A percentile compares a stretch with the other conserved stretches of the same genome.
Conservation (phyloP, 2,888 invertebrate species). For the Scaptomyza cyrtandrae region DNA sequence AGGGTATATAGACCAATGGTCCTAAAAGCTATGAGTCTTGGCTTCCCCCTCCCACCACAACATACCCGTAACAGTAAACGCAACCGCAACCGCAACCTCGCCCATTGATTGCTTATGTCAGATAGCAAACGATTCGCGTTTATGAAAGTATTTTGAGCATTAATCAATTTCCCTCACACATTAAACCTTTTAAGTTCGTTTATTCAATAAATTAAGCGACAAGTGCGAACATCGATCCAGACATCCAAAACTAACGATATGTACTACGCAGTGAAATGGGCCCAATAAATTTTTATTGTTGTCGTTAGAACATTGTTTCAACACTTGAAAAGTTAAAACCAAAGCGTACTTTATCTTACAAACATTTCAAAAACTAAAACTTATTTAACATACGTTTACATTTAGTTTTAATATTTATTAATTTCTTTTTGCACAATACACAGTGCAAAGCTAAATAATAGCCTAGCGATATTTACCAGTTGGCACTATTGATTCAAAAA, state of each 20-base stretch:
- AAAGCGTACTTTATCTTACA: too few relatives aligned
- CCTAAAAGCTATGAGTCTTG: background rate
- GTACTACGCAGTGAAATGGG: slow-evolving; percentile 33
- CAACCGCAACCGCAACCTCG: background rate
- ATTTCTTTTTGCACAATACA: too few relatives aligned
- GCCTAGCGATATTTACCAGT: too few relatives aligned
- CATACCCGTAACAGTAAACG: background rate
- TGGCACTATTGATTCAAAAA: too few relatives aligned
- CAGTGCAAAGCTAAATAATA: too few relatives aligned
- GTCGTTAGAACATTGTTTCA: too few relatives aligned
- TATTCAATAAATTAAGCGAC: slow-evolving; percentile 56
- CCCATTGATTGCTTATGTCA: slow-evolving; percentile 13
- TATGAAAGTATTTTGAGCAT: slow-evolving; percentile 33
- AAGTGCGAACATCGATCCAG: slow-evolving; percentile 43
- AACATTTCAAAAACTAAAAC: too few relatives aligned
- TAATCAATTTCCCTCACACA: slow-evolving; percentile 23
- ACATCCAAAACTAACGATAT: slow-evolving; percentile 1
- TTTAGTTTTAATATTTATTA: too few relatives aligned
- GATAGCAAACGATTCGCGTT: slow-evolving; percentile 19
- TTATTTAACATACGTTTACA: background rate
- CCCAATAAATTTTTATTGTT: background rate
- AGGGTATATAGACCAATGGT: slow-evolving; percentile 9
- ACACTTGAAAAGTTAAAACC: too few relatives aligned
- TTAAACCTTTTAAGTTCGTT: slow-evolving; percentile 32
- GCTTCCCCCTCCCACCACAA: background rate